Evolutionary conservation across 35 echinoderm and acorn worm species (phyloP).

Genomic region (Diadema setosum): DNA sequence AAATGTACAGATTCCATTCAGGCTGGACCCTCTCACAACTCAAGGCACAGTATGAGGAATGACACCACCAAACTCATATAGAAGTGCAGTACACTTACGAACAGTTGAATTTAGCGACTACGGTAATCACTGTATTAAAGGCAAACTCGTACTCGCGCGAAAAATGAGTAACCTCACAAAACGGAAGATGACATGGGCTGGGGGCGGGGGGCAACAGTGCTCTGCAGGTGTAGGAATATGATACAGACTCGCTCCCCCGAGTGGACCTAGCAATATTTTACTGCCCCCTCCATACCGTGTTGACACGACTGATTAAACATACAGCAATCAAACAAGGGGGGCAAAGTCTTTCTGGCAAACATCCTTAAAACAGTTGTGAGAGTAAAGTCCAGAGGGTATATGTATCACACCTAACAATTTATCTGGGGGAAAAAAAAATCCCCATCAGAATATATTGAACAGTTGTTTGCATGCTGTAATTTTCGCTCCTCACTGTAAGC

Average conservation of each 20-base stretch:
- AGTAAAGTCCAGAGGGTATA: conserved; percentile 1
- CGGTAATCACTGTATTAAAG: no score
- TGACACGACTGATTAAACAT: background rate
- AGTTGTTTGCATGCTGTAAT: background rate
- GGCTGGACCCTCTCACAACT: no score
- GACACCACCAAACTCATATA: no score
- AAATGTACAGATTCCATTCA: no score
- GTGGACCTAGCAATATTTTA: no score
- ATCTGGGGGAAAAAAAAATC: no score
- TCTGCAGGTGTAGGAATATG: background rate
- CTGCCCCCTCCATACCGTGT: background rate
- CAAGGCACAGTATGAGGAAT: no score
- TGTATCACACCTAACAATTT: background rate
- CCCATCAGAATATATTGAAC: background rate
- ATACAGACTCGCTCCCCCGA: background rate
- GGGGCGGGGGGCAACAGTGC: background rate
- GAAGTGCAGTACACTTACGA: no score
- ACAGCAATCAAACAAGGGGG: background rate
- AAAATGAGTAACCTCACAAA: no score
- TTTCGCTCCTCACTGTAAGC: background rate
- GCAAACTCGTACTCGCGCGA: no score
- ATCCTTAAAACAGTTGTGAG: background rate
- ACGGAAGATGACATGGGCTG: no score
- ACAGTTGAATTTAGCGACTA: no score
- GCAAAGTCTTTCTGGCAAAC: conserved; percentile 2